A percentile compares a stretch with the other conserved stretches of the same genome.
Conservation (phyloP, 2,888 invertebrate genomes). For the Cerastoderma edule region DNA sequence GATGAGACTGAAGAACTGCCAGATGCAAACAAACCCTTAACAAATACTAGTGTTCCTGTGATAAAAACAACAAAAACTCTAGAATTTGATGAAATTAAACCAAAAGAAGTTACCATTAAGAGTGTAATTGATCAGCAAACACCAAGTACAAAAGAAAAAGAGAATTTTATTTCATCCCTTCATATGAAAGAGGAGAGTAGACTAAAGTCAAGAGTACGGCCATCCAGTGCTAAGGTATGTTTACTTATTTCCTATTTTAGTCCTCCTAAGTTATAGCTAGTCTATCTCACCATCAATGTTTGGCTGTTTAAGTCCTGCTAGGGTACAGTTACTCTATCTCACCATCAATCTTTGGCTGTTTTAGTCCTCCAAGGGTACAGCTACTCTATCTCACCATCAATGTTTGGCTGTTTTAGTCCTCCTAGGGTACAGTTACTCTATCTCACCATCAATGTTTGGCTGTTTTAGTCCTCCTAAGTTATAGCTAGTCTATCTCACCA, state of each 20-base stretch:
- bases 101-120: slow-evolving; percentile 61
- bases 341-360: too few relatives aligned
- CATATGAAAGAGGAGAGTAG: slow-evolving; percentile 42
- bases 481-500: too few relatives aligned
- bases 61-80: slow-evolving; percentile 68
- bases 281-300: too few relatives aligned
- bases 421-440: too few relatives aligned
- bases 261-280: too few relatives aligned
- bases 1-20: slow-evolving; percentile 8
- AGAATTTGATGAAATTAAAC: slow-evolving; percentile 63
- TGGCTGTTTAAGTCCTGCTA: too few relatives aligned
- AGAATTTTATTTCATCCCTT: slow-evolving; percentile 41
- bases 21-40: not conserved
- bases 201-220: slow-evolving; percentile 38
- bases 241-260: not conserved
- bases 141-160: slow-evolving; percentile 46
- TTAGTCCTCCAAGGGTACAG: too few relatives aligned
- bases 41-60: slow-evolving; percentile 26
- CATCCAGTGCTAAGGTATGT: slow-evolving; percentile 63
- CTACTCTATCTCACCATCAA: too few relatives aligned
- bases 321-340: too few relatives aligned
- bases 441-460: too few relatives aligned
- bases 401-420: too few relatives aligned
- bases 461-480: too few relatives aligned
- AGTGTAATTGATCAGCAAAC: slow-evolving; percentile 62